These are phyloP conservation scores for Luffia ferchaultella DNA, from an alignment of 2,888 invertebrate species.

Conservation along the genomic window DNA sequence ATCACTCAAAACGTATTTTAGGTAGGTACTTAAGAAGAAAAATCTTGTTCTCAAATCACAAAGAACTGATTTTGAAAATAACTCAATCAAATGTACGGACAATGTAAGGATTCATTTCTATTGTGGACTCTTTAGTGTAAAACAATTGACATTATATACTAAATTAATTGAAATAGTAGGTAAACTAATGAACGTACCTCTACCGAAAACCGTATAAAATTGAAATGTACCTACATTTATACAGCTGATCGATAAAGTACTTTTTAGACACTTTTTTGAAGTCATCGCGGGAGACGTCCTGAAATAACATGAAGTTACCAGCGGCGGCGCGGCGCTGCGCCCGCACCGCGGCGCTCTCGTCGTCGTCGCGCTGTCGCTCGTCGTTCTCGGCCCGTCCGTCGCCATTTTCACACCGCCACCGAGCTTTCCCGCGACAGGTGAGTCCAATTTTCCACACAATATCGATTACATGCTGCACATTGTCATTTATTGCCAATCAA, in stretches of 20 bases:
- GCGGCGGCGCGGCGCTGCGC: slow-evolving; percentile 39
- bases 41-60: too few species aligned
- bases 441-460: slow-evolving; percentile 23
- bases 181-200: too few species aligned
- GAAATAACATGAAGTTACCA: slow-evolving; percentile 60
- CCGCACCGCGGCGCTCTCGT: background rate
- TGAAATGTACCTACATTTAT: background rate
- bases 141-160: too few species aligned
- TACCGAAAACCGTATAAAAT: too few species aligned
- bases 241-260: background rate
- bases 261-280: slow-evolving; percentile 33
- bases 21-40: too few species aligned
- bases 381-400: slow-evolving; percentile 42
- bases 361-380: slow-evolving; percentile 47
- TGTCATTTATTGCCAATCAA: too few species aligned
- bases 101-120: too few species aligned
- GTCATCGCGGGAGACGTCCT: slow-evolving; percentile 64
- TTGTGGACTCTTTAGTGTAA: too few species aligned
- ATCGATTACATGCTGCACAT: slow-evolving; percentile 14
- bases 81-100: too few species aligned
- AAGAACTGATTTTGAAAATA: too few species aligned
- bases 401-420: slow-evolving; percentile 59
- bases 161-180: too few species aligned
- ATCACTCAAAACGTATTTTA: too few species aligned
- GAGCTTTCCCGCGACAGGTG: slow-evolving; percentile 62